Evolutionary conservation across 1,140 invertebrate species (phyloP), one percentile per base, ranked within the genome.

Genomic region (Drosophila ercepeae): DNA sequence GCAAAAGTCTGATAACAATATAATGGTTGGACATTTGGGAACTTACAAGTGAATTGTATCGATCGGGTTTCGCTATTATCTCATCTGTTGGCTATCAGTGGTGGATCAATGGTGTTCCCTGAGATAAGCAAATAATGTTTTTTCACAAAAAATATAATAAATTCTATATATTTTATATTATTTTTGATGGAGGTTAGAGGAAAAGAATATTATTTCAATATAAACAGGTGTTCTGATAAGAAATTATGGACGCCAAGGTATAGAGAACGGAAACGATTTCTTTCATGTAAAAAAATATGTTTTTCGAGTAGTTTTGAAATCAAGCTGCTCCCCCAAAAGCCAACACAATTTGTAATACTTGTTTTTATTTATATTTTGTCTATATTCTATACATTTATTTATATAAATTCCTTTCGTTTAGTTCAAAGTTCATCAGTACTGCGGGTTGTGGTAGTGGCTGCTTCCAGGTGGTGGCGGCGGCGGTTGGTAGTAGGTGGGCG

Each of bases 401-500:
- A 14, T 29, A 13, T 63, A 63, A 73, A 63, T 72, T 72, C 69
- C 8, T 29, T 3, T 13, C 6, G 13, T 7, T 18, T 9, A 54
- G 36, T 25, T 54, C 23, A 16, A 19, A 18, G 8, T 9, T 21
- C 9, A 7, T 52, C 18, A 39, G 50, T 34, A 44, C 25, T 32
- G 76, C 3, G 86, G 86, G 42, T 89, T 89, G 49, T 89, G 79
- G 9, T 75, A 89, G 44, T 89, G 86, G 39, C 25, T 49, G 49
- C 48, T 42, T 2, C 60, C 45, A 1, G 82, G 64, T 27, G 65
- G 70, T 3, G 79, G 60, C 4, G 78, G 76, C 5, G 72, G 76
- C 9, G 72, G 67, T 23, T 73, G 79, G 42, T 81, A 74, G 36
- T 65, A 60, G 0, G 70, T 67, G 11, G 79, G 75, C 3, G 67